Conservation (phyloP, 1,140 invertebrate genomes). For the Stegodyphus mimosarum region DNA sequence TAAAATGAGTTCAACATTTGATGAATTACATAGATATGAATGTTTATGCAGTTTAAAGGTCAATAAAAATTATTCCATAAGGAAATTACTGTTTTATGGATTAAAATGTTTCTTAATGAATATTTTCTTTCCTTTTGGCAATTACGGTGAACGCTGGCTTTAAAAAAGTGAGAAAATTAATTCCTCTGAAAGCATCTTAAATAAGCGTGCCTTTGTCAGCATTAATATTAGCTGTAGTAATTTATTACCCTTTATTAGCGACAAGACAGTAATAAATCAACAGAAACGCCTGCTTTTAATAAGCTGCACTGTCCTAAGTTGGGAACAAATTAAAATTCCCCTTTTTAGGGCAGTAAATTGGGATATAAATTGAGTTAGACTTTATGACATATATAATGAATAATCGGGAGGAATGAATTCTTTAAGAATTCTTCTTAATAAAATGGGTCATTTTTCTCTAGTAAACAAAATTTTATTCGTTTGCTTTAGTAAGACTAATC, state of each 20-base stretch:
- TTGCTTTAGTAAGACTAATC: too few species aligned
- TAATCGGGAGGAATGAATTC: constrained; percentile 30
- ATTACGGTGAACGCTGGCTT: too few species aligned
- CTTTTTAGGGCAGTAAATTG: constrained; percentile 47
- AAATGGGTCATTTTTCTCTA: not conserved
- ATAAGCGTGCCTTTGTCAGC: constrained; percentile 58
- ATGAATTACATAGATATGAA: too few species aligned
- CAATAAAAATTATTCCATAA: too few species aligned
- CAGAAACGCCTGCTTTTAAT: constrained; percentile 49
- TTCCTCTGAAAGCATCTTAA: constrained; percentile 56
- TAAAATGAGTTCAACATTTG: too few species aligned
- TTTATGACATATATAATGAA: constrained; percentile 44
- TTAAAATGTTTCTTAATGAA: too few species aligned
- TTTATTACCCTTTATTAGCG: constrained; percentile 56
- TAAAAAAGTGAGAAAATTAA: constrained; percentile 23
- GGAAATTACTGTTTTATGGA: too few species aligned
- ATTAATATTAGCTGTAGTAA: constrained; percentile 56
- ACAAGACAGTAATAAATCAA: constrained; percentile 54
- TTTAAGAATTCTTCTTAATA: not conserved
- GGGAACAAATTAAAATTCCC: constrained; percentile 54
- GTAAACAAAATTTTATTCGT: not conserved
- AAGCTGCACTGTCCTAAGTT: constrained; percentile 25
- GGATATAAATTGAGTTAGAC: constrained; percentile 46
- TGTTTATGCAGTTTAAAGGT: too few species aligned
- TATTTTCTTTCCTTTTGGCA: too few species aligned